Percentiles rank a stretch among this genome's conserved stretches.
Conservation (phyloP, 2,888 invertebrate genomes). For the Crematogaster levior region DNA sequence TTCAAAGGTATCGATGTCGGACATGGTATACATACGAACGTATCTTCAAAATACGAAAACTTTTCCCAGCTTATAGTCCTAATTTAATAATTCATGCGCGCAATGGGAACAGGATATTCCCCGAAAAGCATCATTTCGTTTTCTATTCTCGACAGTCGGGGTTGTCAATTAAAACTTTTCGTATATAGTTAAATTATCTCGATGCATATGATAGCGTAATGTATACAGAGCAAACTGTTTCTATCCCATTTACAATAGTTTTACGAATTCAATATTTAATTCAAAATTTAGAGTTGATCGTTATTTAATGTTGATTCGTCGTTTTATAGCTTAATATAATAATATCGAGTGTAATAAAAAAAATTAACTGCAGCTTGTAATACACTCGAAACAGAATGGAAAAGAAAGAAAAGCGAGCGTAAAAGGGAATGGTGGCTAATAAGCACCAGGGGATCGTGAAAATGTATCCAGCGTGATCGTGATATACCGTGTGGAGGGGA, state of each 20-base stretch:
- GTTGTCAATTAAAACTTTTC: slow-evolving; percentile 46
- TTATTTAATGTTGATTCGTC: slow-evolving; percentile 17
- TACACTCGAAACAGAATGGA: background rate
- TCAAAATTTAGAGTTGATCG: slow-evolving; percentile 2
- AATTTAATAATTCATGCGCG: slow-evolving; percentile 39
- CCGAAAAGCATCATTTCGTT: slow-evolving; percentile 28
- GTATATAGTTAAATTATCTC: slow-evolving; percentile 23
- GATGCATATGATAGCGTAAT: background rate
- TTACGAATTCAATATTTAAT: background rate
- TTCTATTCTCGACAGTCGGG: background rate
- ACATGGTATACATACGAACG: slow-evolving; percentile 3
- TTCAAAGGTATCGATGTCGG: slow-evolving; percentile 10
- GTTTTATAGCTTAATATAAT: background rate
- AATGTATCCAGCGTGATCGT: slow-evolving; percentile 62
- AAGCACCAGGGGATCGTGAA: slow-evolving; percentile 58
- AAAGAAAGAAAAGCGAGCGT: background rate
- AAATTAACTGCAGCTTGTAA: no score
- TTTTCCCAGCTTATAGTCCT: slow-evolving; percentile 7
- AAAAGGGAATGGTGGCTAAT: slow-evolving; percentile 8
- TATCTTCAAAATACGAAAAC: slow-evolving; percentile 15
- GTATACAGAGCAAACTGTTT: background rate
- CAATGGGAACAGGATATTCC: slow-evolving; percentile 2
- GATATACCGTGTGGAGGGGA: slow-evolving; percentile 33
- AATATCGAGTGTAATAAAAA: background rate
- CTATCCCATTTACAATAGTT: background rate